Conservation (phyloP, 2,888 invertebrate genomes). For the Prosapia bicincta region DNA sequence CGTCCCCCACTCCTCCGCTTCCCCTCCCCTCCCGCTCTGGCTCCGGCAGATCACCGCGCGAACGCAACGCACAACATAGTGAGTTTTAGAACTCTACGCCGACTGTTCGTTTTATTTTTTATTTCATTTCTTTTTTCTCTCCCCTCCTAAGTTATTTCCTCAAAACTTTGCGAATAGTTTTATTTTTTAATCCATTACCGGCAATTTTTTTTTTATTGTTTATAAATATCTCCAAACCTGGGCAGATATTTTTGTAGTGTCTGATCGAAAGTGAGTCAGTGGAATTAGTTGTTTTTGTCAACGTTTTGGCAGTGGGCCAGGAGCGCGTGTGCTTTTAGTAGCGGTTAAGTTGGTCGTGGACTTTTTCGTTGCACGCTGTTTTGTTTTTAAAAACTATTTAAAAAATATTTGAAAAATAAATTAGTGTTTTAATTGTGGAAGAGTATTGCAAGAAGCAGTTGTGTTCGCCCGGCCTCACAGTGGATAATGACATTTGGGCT, state of each 20-base stretch:
- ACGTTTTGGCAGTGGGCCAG: background rate
- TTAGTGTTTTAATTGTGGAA: background rate
- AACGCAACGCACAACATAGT: constrained; percentile 33
- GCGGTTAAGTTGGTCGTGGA: background rate
- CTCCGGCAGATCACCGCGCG: constrained; percentile 25
- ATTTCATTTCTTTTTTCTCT: constrained; percentile 13
- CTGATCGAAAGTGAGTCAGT: constrained; percentile 3
- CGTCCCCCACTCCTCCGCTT: constrained; percentile 13
- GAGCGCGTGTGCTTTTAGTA: constrained; percentile 42
- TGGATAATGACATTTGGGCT: constrained; percentile 2
- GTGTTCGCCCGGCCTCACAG: background rate
- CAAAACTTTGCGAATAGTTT: background rate
- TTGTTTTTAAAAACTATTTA: too few species aligned
- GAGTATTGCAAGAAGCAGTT: background rate
- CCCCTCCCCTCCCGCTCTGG: constrained; percentile 24
- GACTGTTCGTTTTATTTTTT: constrained; percentile 29
- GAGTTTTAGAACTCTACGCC: constrained; percentile 33
- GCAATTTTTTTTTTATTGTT: background rate
- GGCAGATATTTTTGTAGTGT: background rate
- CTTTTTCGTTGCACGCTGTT: background rate
- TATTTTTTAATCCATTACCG: background rate
- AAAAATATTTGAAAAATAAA: too few species aligned
- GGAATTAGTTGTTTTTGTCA: background rate
- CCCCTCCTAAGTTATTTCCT: background rate
- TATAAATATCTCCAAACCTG: background rate